These are phyloP conservation scores for Tetramorium simillimum DNA, from an alignment of 1,140 invertebrate species.

Conservation along the genomic window DNA sequence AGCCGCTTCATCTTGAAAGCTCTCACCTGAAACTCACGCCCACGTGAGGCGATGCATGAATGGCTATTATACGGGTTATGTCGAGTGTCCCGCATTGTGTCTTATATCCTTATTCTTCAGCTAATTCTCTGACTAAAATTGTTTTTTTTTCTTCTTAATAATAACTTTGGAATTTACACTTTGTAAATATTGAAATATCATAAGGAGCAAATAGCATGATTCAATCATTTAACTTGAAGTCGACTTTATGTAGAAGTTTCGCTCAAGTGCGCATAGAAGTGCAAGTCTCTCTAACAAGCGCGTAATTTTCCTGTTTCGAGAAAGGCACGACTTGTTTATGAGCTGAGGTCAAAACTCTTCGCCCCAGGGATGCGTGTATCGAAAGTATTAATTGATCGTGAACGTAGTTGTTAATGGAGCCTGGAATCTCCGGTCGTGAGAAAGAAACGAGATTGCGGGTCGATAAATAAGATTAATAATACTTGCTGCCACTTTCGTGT, in stretches of 20 bases:
- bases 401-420: conserved; percentile 18
- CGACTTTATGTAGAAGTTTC: conserved; percentile 5
- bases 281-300: neutral
- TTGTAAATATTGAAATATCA: neutral
- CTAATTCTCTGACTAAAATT: neutral
- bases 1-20: conserved; percentile 33
- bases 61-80: neutral
- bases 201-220: neutral
- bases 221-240: neutral
- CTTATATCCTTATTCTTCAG: neutral
- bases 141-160: neutral
- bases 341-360: conserved; percentile 25
- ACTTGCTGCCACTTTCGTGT: conserved; percentile 16
- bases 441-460: neutral
- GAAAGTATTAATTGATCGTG: conserved; percentile 48
- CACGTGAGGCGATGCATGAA: conserved; percentile 25
- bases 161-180: neutral
- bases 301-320: conserved; percentile 32
- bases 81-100: neutral
- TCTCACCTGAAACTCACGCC: conserved; percentile 42
- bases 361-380: conserved; percentile 32
- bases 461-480: conserved; percentile 56
- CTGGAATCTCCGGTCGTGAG: conserved; percentile 9
- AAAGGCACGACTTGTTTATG: neutral
- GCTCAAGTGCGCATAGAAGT: neutral